Conservation (phyloP, 2,888 invertebrate species). For the Campaea margaritaria region DNA sequence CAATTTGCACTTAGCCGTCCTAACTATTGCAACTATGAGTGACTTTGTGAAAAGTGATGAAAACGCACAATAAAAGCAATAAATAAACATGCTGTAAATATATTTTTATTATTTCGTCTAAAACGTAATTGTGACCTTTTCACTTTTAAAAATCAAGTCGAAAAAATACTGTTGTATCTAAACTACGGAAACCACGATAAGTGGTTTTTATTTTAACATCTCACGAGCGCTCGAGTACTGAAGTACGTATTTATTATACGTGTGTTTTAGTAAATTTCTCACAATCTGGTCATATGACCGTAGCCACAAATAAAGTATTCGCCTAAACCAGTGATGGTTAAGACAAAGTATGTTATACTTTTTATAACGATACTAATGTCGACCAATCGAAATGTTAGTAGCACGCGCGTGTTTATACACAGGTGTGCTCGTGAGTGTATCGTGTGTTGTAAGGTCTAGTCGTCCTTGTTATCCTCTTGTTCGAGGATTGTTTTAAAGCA, state of each 20-base stretch:
- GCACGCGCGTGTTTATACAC: not conserved
- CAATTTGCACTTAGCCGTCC: not conserved
- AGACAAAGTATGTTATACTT: conserved; percentile 29
- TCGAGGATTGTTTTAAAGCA: conserved; percentile 91
- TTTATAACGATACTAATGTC: conserved; percentile 29
- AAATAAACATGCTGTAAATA: conserved; percentile 70
- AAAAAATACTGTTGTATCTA: conserved; percentile 67
- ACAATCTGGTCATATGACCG: conserved; percentile 19
- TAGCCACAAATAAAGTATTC: conserved; percentile 20
- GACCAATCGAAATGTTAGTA: conserved; percentile 5
- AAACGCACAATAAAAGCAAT: conserved; percentile 56
- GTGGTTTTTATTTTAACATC: not conserved
- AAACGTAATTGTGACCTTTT: conserved; percentile 67
- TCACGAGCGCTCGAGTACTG: conserved; percentile 11
- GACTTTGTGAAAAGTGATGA: conserved; percentile 28
- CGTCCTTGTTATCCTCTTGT: conserved; percentile 78
- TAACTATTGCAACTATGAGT: not conserved
- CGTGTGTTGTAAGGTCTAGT: conserved; percentile 52
- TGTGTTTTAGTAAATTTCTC: not conserved
- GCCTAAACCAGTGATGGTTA: conserved; percentile 17
- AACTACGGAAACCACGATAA: conserved; percentile 46
- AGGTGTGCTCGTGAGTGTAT: conserved; percentile 11
- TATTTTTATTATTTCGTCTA: conserved; percentile 55
- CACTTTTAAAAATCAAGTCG: conserved; percentile 41
- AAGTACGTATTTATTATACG: not conserved